Evolutionary conservation across 2,113 vertebrate species (phyloP), one percentile per base, ranked within the genome.

Genomic region (Ploceus nigricollis): DNA sequence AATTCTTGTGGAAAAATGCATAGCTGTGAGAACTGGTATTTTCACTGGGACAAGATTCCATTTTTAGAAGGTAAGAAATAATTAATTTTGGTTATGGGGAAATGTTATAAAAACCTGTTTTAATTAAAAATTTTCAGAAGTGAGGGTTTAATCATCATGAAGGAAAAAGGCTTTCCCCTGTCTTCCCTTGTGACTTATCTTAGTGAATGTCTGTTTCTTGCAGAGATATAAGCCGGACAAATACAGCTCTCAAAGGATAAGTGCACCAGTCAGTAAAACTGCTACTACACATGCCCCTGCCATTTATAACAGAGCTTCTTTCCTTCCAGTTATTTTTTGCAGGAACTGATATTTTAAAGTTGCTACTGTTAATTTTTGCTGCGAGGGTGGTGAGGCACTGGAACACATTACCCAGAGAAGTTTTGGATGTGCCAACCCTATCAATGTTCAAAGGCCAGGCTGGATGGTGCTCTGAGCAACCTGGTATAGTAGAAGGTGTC

Each of bases 401-500:
- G 39, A 45, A 18, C 8, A 20, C 0, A 8, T 30, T 51, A 15
- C 33, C 24, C 1, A 0, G 33, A 45, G 13, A 40, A 48, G 13
- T 60, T 58, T n/a, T 45, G 15, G 13, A 10, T 75, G 16, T 45
- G 23, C 39, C 51, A 45, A 7, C 10, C 28, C 19, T 10, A 1
- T 9, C 42, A 23, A 11, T 4, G 11, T 10, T 23, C 42, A 42
- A 48, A 80, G 42, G 25, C 25, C 25, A 37, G 42, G 57, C 21
- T 80, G 76, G 58, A 57, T 0, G 0, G 35, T 24, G 17, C 42
- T 42, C 31, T 50, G 25, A 72, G 19, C 10, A 51, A 10, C 8
- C 8, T 66, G 28, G 18, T 13, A 7, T 13, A 15, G 22, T 5
- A 17, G 3, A 56, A 56, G 7, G 8, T 42, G 8, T 28, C 18